A percentile compares a stretch with the other conserved stretches of the same genome.
Conservation (phyloP, 2,888 invertebrate species). For the Escarpia spicata region DNA sequence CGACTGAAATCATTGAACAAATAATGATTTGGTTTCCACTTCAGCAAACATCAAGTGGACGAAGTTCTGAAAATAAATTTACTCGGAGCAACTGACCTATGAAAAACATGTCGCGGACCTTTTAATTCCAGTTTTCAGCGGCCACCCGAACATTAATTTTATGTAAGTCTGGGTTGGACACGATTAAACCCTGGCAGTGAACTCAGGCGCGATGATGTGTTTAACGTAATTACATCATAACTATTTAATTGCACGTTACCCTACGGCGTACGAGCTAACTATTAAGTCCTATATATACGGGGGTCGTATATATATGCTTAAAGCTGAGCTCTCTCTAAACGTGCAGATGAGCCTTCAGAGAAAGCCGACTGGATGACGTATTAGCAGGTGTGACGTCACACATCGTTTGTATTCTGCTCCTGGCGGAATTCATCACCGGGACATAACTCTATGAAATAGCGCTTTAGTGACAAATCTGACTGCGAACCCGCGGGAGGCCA, state of each 20-base stretch:
- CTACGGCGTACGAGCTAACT: neutral
- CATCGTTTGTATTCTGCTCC: neutral
- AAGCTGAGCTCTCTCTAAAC: neutral
- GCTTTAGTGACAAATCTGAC: neutral
- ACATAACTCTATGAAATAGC: slow-evolving; percentile 11
- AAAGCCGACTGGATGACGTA: neutral
- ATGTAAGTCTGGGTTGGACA: too few species aligned
- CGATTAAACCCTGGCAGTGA: too few species aligned
- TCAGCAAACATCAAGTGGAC: too few species aligned
- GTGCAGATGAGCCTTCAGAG: neutral
- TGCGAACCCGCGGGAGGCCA: neutral
- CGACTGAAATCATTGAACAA: too few species aligned
- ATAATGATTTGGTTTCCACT: too few species aligned
- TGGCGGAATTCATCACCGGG: neutral
- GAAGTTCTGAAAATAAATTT: too few species aligned
- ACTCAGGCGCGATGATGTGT: neutral
- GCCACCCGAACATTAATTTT: too few species aligned
- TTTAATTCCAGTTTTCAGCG: too few species aligned
- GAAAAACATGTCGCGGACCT: too few species aligned
- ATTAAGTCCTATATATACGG: too few species aligned
- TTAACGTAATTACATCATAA: neutral
- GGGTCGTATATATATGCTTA: neutral
- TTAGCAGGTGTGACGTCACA: neutral
- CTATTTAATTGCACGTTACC: neutral
- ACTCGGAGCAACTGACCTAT: too few species aligned